Evolutionary conservation across 2,888 invertebrate genomes (phyloP).

Genomic region (Periphyllus acericola): DNA sequence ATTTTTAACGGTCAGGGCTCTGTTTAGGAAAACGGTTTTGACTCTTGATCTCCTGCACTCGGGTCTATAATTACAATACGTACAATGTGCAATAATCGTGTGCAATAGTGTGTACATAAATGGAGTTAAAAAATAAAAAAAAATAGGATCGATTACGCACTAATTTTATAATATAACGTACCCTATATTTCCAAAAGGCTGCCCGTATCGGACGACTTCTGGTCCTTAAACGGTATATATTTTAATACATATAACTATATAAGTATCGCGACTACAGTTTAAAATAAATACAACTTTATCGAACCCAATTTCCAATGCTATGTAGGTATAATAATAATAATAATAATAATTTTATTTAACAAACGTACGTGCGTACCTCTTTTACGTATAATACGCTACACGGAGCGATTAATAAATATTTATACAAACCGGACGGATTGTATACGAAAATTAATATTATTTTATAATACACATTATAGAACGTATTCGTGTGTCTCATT

Average conservation of each 20-base stretch:
- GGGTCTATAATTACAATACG: neutral
- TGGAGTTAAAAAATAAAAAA: neutral
- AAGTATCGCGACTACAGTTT: neutral
- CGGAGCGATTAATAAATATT: neutral
- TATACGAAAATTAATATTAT: conserved; percentile 11
- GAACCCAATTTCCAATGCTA: neutral
- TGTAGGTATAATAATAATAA: neutral
- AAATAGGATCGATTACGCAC: conserved; percentile 17
- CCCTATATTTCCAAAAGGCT: neutral
- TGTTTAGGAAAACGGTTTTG: neutral
- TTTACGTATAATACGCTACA: neutral
- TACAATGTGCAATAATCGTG: neutral
- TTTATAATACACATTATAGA: neutral
- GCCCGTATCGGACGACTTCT: neutral
- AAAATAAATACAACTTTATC: neutral
- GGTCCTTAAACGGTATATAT: neutral
- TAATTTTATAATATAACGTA: neutral
- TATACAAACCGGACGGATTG: neutral
- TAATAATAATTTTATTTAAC: too few species aligned
- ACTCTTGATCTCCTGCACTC: neutral
- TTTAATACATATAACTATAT: neutral
- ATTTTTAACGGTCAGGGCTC: neutral
- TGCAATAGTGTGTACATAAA: neutral
- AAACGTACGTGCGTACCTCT: too few species aligned
- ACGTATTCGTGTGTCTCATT: too few species aligned